These are phyloP conservation scores for Antennarius maculatus DNA, from an alignment of 2,797 vertebrate genomes.

Conservation along the genomic window DNA sequence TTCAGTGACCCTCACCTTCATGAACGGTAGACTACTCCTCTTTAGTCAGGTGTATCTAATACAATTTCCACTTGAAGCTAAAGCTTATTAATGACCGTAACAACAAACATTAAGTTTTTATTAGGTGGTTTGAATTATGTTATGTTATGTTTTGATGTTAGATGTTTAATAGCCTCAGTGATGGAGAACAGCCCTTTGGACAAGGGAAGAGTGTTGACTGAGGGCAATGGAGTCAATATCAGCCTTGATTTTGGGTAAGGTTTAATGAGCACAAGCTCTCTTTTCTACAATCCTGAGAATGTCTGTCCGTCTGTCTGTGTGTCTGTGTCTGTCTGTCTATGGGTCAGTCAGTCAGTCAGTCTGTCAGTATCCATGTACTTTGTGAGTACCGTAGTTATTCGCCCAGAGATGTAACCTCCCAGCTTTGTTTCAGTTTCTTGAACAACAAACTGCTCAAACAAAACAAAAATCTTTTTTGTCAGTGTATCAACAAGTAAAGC, in stretches of 20 bases:
- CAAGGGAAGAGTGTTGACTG: constrained; percentile 29
- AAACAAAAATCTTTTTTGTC: too few species aligned
- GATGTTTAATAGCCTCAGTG: constrained; percentile 50
- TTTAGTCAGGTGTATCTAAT: neutral
- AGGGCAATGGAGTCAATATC: constrained; percentile 54
- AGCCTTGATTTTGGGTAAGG: constrained; percentile 69
- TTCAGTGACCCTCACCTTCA: neutral
- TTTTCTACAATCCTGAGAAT: too few species aligned
- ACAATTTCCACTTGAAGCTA: neutral
- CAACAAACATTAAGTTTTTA: neutral
- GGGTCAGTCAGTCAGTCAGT: too few species aligned
- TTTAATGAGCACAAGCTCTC: too few species aligned
- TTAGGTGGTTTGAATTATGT: neutral
- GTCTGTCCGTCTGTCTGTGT: too few species aligned
- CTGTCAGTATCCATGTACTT: too few species aligned
- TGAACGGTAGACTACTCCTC: neutral
- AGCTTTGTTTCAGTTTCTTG: too few species aligned
- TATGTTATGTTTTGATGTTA: constrained; percentile 19
- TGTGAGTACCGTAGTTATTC: too few species aligned
- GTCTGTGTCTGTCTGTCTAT: too few species aligned
- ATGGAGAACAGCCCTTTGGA: constrained; percentile 62
- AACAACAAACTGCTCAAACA: too few species aligned
- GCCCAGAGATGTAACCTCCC: too few species aligned
- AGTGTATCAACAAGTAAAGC: too few species aligned
- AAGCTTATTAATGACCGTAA: neutral